Evolutionary conservation across 1,140 invertebrate species (phyloP), one percentile per base, ranked within the genome.

Genomic region (Eriocheir sinensis): DNA sequence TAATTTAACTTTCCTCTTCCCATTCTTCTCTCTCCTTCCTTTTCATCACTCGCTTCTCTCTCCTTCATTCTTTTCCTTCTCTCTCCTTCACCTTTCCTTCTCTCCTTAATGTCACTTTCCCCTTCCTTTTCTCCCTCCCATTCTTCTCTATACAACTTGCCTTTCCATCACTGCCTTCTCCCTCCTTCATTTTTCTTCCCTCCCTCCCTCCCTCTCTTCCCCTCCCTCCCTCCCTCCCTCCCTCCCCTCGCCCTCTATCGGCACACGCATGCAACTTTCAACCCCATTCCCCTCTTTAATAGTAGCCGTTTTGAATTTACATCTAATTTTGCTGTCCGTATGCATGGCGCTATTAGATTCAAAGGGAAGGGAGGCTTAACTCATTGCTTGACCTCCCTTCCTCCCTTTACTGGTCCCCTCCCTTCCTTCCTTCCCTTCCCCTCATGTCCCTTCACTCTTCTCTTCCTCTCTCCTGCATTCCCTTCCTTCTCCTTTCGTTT

Each of bases 321-420:
- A 94, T 94, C 88, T 94, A 94, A 94, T 94, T 94, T 94, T 60
- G 38, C 79, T 94, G 93, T 94, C 93, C 79, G 88, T 90, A 72
- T 90, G 79, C 93, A 4, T 40, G 12, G 30, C 53, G 44, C 38
- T 30, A 53, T 30, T 17, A 53, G 41, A 94, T 32, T 30, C 32
- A 2, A 53, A 38, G 83, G 32, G 53, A 53, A 85, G 83, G 80
- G 21, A 36, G 40, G 21, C 48, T 89, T 41, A n/a, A 53, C 30
- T 79, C 21, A 38, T 34, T 60, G 72, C 48, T 79, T 27, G 36
- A 32, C 30, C 30, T 41, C 48, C 9, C 36, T 36, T 88, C 81
- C 6, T 6, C 6, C 34, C 36, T 34, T 88, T 34, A 34, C 85
- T 88, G 32, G 36, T 36, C 38, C 36, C 27, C 85, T 40, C 85